These are phyloP conservation scores for Mesorhabditis spiculigera DNA, from an alignment of 2,888 invertebrate genomes.

Conservation along the genomic window DNA sequence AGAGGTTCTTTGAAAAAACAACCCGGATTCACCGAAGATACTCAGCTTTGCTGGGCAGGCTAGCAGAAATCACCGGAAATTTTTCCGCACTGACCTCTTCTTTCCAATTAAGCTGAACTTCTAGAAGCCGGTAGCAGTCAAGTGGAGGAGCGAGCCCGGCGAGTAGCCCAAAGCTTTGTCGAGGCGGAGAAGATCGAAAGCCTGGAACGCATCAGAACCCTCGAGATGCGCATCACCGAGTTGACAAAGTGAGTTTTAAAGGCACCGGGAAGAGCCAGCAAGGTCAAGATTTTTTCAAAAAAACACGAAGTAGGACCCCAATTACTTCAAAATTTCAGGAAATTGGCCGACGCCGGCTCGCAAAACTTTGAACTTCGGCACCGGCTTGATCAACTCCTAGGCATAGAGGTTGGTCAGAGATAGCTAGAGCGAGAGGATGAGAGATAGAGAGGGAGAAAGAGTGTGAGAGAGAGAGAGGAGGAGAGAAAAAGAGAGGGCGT, in stretches of 20 bases:
- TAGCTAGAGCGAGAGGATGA: too few relatives aligned
- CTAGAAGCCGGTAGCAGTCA: not conserved
- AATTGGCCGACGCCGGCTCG: constrained; percentile 1
- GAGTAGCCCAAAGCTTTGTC: not conserved
- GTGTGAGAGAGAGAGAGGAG: too few relatives aligned
- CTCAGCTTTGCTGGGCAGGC: too few relatives aligned
- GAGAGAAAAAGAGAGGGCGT: too few relatives aligned
- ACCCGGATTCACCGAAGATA: too few relatives aligned
- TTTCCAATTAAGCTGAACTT: not conserved
- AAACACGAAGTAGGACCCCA: too few relatives aligned
- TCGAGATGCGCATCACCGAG: not conserved
- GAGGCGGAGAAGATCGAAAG: not conserved
- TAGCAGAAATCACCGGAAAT: too few relatives aligned
- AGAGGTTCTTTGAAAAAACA: too few relatives aligned
- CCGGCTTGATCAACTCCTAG: not conserved
- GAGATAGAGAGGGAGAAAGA: too few relatives aligned
- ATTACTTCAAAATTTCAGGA: not conserved
- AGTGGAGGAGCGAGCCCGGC: not conserved
- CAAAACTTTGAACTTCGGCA: not conserved
- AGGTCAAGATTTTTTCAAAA: too few relatives aligned
- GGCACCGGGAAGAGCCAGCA: too few relatives aligned
- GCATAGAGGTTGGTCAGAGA: not conserved
- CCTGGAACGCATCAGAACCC: not conserved
- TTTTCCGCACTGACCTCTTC: too few relatives aligned
- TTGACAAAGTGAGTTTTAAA: not conserved